Evolutionary conservation across 1,140 invertebrate species (phyloP), one percentile per base, ranked within the genome.

Genomic region (Neomicropteryx cornuta): DNA sequence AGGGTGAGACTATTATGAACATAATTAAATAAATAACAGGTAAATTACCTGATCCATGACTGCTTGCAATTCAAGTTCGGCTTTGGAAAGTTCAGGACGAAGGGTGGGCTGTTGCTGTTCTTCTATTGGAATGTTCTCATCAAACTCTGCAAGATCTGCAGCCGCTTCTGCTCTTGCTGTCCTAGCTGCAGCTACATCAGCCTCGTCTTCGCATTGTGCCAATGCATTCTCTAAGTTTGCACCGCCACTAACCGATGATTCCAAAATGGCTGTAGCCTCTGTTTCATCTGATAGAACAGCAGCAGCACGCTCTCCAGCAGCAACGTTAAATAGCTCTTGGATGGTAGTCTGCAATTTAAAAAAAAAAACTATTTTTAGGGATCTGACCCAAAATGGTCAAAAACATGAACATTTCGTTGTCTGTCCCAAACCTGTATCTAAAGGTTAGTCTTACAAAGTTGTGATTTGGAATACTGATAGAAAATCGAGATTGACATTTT

Each of bases 131-230:
- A 95, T 89, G 52, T 81, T 88, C 68, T 97, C 94, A 70, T 97
- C 93, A 67, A 97, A 97, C 62, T 97, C 93, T 0, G 88, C 91
- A 40, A 96, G 68, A 58, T 97, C 93, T 10, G 88, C 91, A 29
- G 84, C 87, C 40, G 85, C 88, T 67, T 98, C 94, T 3, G 89
- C 89, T 50, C 87, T 86, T 1, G 90, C 91, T 4, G 79, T 87
- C 56, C 78, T 79, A 2, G 91, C 89, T 5, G 93, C 95, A 42
- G 83, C 77, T 2, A 92, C 88, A 70, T 97, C 93, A 27, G 82
- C 83, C 55, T 94, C 92, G 68, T 97, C 95, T 66, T 97, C 93
- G 20, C 85, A 91, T 33, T 87, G 82, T 17, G 87, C 87, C 20
- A 97, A 68, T 31, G 91, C 92, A 45, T 59, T 75, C 63, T 90